phyloP scores from a whole-genome alignment of 2,888 invertebrate genomes.

The Melinaea menophilus region DNA sequence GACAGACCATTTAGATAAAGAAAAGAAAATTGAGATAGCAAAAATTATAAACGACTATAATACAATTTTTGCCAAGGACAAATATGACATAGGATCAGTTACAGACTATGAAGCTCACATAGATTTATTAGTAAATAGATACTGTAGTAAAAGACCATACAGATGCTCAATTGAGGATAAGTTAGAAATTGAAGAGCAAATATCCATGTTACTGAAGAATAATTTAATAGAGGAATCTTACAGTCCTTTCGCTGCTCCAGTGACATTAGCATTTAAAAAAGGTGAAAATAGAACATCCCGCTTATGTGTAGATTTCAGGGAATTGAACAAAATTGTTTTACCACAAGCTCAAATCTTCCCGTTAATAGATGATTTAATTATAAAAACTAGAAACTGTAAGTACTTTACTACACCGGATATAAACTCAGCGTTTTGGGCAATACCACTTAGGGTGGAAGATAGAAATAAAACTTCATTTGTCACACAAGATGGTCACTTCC shows the following conservation, averaged over 20 bases:
- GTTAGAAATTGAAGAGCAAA: constrained; percentile 27
- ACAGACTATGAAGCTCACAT: constrained; percentile 20
- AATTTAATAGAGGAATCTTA: constrained; percentile 28
- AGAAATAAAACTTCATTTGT: constrained; percentile 43
- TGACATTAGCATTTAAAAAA: constrained; percentile 34
- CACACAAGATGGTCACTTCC: constrained; percentile 27
- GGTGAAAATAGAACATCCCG: constrained; percentile 37
- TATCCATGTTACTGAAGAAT: constrained; percentile 15
- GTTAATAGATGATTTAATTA: constrained; percentile 35
- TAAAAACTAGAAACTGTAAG: constrained; percentile 42
- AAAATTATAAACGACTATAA: constrained; percentile 13
- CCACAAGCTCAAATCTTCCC: constrained; percentile 12
- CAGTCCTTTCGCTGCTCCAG: constrained; percentile 38
- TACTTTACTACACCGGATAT: constrained; percentile 44
- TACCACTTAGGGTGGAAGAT: constrained; percentile 42
- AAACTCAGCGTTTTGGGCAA: constrained; percentile 52
- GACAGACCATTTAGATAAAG: constrained; percentile 13
- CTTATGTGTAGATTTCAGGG: constrained; percentile 30
- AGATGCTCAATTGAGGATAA: constrained; percentile 26
- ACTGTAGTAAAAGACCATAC: constrained; percentile 26
- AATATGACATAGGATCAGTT: constrained; percentile 23
- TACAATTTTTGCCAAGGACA: constrained; percentile 22
- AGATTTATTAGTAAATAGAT: constrained; percentile 22
- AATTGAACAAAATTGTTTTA: constrained; percentile 14
- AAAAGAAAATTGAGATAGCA: constrained; percentile 14